Evolutionary conservation across 2,888 invertebrate species (phyloP).

Genomic region (Papilio protenor): DNA sequence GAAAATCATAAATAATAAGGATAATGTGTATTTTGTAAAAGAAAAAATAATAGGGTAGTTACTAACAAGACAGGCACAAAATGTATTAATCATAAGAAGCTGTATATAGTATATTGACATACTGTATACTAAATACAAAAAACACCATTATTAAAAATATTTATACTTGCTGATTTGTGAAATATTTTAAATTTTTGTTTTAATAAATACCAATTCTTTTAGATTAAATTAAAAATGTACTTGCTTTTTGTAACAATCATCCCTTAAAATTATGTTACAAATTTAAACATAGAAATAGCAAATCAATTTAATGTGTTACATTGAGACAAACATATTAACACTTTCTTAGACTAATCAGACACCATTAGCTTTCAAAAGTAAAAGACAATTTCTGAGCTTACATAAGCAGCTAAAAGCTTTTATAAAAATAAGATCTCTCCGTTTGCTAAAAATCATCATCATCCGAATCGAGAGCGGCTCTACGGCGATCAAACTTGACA

Average conservation of each 20-base stretch:
- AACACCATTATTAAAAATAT: neutral
- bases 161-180: too few species aligned
- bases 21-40: neutral
- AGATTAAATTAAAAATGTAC: neutral
- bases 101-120: neutral
- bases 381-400: neutral
- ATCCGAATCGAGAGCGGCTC: constrained; percentile 94
- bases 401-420: constrained; percentile 11
- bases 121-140: neutral
- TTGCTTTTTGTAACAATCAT: neutral
- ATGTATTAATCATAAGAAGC: neutral
- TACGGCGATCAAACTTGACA: constrained; percentile 95
- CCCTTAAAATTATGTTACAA: neutral
- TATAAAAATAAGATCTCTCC: constrained; percentile 24
- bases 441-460: constrained; percentile 82
- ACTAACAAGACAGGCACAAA: neutral
- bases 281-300: neutral
- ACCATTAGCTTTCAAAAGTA: constrained; percentile 12
- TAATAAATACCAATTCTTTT: neutral
- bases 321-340: neutral
- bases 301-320: neutral
- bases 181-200: neutral
- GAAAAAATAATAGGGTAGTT: neutral
- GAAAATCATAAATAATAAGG: neutral
- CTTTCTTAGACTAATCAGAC: constrained; percentile 22